Percentiles rank a stretch among this genome's conserved stretches.
These are phyloP conservation scores for Deilephila elpenor DNA, from an alignment of 2,888 invertebrate genomes.

Conservation along the genomic window DNA sequence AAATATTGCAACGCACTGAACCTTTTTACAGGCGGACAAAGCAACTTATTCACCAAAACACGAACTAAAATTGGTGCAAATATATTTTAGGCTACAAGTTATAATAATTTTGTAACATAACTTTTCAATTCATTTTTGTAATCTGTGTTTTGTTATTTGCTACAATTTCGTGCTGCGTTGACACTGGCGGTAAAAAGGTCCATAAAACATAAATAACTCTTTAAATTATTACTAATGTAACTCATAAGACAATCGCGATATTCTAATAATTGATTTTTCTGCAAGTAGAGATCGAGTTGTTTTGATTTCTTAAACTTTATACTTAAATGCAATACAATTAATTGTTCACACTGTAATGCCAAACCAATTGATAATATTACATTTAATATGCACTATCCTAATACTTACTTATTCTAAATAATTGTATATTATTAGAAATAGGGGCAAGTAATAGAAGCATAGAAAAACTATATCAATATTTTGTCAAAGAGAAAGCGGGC, in stretches of 20 bases:
- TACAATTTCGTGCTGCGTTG: neutral
- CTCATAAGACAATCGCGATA: conserved; percentile 22
- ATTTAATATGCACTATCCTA: neutral
- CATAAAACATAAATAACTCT: conserved; percentile 3
- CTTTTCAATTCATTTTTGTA: no score
- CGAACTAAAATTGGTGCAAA: neutral
- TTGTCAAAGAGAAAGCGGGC: conserved; percentile 3
- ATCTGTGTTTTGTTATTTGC: neutral
- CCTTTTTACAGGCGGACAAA: neutral
- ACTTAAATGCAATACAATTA: neutral
- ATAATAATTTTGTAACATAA: neutral
- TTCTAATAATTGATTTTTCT: conserved; percentile 18
- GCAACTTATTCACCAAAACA: neutral
- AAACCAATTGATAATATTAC: no score
- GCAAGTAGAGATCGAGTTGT: conserved; percentile 18
- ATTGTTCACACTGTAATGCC: neutral
- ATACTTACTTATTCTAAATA: neutral
- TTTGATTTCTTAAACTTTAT: neutral
- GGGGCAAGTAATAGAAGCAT: neutral
- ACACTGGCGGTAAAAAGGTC: neutral
- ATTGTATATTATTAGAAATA: neutral
- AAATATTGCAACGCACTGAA: conserved; percentile 10
- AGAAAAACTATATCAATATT: neutral
- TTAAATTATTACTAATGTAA: conserved; percentile 3
- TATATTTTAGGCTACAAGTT: neutral